These are phyloP conservation scores for Nothocercus nigrocapillus DNA, from an alignment of 2,113 vertebrate genomes.

Conservation along the genomic window DNA sequence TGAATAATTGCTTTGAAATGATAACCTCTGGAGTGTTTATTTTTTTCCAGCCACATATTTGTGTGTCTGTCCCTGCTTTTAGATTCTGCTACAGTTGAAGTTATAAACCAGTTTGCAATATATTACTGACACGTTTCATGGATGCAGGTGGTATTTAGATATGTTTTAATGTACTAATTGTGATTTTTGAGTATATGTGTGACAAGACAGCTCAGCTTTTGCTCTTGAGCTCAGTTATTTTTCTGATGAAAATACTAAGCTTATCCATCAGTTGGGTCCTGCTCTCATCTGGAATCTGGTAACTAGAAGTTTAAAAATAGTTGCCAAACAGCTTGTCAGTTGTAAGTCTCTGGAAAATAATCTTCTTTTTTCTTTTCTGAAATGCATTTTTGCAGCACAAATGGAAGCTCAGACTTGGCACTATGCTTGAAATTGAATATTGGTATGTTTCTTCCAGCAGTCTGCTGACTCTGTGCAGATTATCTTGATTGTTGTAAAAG, in stretches of 20 bases:
- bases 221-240: not conserved
- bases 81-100: not conserved
- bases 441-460: not conserved
- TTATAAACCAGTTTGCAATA: not conserved
- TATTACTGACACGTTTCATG: not conserved
- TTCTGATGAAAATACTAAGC: not conserved
- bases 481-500: not conserved
- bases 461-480: not conserved
- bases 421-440: not conserved
- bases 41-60: accelerated
- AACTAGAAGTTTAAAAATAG: not conserved
- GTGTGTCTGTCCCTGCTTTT: not conserved
- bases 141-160: not conserved
- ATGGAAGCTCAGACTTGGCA: not conserved
- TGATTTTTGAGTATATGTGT: not conserved
- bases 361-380: not conserved
- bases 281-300: not conserved
- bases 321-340: not conserved
- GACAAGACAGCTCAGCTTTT: not conserved
- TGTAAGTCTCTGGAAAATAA: not conserved
- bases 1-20: not conserved
- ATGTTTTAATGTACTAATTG: not conserved
- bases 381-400: not conserved
- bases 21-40: not conserved
- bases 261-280: not conserved